A percentile compares a stretch with the other conserved stretches of the same genome.
These are phyloP conservation scores for Malaclemys terrapin DNA, from an alignment of 2,113 vertebrate species.

Conservation along the genomic window DNA sequence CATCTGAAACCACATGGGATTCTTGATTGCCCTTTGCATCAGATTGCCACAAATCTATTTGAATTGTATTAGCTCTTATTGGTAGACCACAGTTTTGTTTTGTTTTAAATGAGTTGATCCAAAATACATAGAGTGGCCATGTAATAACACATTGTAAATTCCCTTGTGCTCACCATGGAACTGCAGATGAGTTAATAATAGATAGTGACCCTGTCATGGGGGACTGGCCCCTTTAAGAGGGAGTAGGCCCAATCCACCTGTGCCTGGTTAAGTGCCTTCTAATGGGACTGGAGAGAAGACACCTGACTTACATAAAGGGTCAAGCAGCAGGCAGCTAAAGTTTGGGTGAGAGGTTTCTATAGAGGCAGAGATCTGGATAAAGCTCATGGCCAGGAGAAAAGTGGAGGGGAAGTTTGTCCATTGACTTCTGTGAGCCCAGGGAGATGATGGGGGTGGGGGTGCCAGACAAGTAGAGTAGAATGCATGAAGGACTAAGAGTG, in stretches of 20 bases:
- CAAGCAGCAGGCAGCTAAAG: not conserved
- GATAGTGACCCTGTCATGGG: not conserved
- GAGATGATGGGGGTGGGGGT: not conserved
- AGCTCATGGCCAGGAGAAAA: not conserved
- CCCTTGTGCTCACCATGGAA: slow-evolving; percentile 1
- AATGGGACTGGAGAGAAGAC: not conserved
- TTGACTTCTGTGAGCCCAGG: not conserved
- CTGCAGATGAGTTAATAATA: slow-evolving; percentile 47
- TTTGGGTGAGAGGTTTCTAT: not conserved
- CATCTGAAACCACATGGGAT: not conserved
- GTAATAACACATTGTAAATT: slow-evolving; percentile 35
- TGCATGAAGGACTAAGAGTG: no score
- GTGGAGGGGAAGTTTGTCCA: not conserved
- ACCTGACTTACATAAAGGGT: not conserved
- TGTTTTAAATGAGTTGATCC: not conserved
- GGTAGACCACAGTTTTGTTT: not conserved
- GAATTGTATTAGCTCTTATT: not conserved
- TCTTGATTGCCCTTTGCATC: not conserved
- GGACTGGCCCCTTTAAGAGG: not conserved
- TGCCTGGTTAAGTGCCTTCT: not conserved
- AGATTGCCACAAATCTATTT: not conserved
- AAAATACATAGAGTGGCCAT: not conserved
- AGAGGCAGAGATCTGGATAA: not conserved
- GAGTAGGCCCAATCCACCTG: not conserved
- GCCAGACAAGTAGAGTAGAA: not conserved